Base-by-base conservation (phyloP, 2,888 invertebrate genomes). In the Nezara viridula region DNA sequence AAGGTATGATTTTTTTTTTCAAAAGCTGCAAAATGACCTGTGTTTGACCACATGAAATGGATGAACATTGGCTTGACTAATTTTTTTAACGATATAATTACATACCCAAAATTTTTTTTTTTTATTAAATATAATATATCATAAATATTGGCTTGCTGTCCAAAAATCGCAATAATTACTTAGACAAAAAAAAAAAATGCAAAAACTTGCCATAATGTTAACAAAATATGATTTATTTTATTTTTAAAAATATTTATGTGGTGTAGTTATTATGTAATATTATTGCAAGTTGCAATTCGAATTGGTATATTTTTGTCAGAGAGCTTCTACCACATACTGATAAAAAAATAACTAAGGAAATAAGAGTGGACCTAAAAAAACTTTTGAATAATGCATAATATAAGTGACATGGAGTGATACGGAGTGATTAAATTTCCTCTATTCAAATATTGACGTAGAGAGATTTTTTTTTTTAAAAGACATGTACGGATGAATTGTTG, bases 301-400 rank as follows among this genome's bases (percentile, higher is more conserved):
- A 44, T 81, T n/a, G 44, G 81, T 81, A 81, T 81, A 81, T 81
- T 81, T 81, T 81, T 81, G 44, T 81, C 81, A 32, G 81, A 77
- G 77, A 81, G 81, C 81, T 81, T 81, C 24, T 81, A 81, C 81
- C 16, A 81, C n/a, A 21, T 44, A 44, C 44, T 81, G 81, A 12
- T 77, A 44, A 44, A 81, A 24, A 81, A 81, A 81, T 4, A 44
- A 81, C 24, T 44, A 44, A 44, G 10, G 44, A 81, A 81, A 81
- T 32, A 40, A 44, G 81, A 81, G 81, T 81, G 81, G 81, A 81
- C 81, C 81, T 44, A 81, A 81, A 81, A n/a, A 81, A 81, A 12
- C 2, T 44, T 44, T n/a, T 44, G 10, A 81, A 81, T 81, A n/a
- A 44, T 44, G 44, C 7, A 19, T 44, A 81, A 81, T 40, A 12